A percentile compares a stretch with the other conserved stretches of the same genome.
phyloP scores from a whole-genome alignment of 1,140 invertebrate species.

The Ephestia elutella region DNA sequence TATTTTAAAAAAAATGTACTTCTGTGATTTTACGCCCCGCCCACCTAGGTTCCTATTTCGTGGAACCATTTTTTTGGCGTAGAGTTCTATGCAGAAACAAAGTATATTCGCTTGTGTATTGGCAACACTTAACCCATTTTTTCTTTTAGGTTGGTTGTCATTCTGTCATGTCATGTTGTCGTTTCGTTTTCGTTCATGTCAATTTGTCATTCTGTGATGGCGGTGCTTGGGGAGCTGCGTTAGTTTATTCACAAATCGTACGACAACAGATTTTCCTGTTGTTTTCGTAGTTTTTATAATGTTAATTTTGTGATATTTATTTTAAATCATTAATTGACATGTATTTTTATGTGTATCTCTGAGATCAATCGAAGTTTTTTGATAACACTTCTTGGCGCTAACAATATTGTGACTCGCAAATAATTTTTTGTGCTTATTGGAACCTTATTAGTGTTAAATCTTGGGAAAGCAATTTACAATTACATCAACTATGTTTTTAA shows the following conservation, averaged over 20 bases:
- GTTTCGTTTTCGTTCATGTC: conserved; percentile 4
- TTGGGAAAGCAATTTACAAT: conserved; percentile 19
- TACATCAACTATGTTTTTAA: conserved; percentile 12
- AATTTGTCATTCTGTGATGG: conserved; percentile 33
- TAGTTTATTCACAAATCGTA: conserved; percentile 48
- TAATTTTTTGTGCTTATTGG: conserved; percentile 45
- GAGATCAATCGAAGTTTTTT: conserved; percentile 25
- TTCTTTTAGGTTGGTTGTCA: too few species aligned
- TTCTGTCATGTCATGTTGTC: not conserved
- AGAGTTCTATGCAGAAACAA: too few species aligned
- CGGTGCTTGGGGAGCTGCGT: conserved; percentile 59
- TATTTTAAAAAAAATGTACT: too few species aligned
- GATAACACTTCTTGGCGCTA: conserved; percentile 41
- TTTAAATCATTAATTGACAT: conserved; percentile 26
- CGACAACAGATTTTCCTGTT: conserved; percentile 31
- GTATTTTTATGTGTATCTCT: conserved; percentile 38
- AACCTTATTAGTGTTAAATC: conserved; percentile 39
- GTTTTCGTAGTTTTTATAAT: conserved; percentile 29
- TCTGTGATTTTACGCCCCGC: too few species aligned
- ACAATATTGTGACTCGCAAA: conserved; percentile 42
- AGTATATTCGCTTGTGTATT: too few species aligned
- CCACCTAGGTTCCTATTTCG: too few species aligned
- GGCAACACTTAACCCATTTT: too few species aligned
- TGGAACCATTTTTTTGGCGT: too few species aligned
- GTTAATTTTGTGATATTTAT: conserved; percentile 22